A percentile compares a stretch with the other conserved stretches of the same genome.
phyloP scores from a whole-genome alignment of 2,888 invertebrate species.

The Piscicola geometra region DNA sequence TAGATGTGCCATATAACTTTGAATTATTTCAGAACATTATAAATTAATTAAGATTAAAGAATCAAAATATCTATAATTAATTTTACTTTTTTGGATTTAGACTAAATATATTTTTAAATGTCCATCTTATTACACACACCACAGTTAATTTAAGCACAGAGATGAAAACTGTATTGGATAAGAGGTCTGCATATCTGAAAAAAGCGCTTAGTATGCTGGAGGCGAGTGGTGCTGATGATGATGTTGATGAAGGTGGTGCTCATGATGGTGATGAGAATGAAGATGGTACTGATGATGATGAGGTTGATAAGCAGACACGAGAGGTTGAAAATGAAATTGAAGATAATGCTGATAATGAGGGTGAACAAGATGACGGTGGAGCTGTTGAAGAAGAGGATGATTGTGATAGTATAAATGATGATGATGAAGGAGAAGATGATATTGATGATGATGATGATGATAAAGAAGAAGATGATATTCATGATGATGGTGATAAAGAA shows the following conservation, averaged over 20 bases:
- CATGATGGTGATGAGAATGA: not conserved
- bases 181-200: not conserved
- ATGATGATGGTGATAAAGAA: constrained; percentile 5
- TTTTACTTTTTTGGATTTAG: no score
- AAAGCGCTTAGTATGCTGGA: constrained; percentile 3
- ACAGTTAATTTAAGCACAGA: not conserved
- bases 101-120: no score
- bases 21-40: not conserved
- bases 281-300: not conserved
- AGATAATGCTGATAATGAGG: not conserved
- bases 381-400: not conserved
- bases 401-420: not conserved
- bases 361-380: not conserved
- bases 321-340: not conserved
- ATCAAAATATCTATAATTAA: no score
- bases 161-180: not conserved
- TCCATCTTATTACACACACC: no score
- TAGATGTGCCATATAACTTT: not conserved
- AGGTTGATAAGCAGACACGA: no score
- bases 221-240: not conserved
- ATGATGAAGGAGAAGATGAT: not conserved
- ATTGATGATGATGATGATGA: not conserved
- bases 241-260: not conserved
- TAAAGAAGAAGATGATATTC: not conserved
- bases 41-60: no score